A percentile compares a stretch with the other conserved stretches of the same genome.
These are phyloP conservation scores for Puffinus mauretanicus DNA, from an alignment of 2,113 vertebrate genomes.

Conservation along the genomic window DNA sequence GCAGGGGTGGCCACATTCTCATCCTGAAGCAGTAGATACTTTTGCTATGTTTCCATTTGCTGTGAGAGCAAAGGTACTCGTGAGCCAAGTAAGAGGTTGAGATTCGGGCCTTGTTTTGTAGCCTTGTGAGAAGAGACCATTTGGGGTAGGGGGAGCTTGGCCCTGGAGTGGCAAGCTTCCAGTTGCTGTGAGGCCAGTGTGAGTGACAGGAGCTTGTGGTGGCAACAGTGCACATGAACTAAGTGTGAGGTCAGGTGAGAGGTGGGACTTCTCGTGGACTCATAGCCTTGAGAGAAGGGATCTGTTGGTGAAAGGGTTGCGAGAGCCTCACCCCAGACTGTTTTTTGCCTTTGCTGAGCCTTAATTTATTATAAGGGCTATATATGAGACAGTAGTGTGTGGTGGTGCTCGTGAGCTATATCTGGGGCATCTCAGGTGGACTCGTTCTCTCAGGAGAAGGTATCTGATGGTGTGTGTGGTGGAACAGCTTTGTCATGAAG, in stretches of 20 bases:
- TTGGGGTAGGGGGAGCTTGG: not conserved
- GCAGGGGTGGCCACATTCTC: fast-evolving
- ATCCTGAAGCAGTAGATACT: fast-evolving
- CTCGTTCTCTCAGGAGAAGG: not conserved
- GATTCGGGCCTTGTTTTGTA: not conserved
- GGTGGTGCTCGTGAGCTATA: not conserved
- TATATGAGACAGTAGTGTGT: not conserved
- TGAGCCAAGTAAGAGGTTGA: not conserved
- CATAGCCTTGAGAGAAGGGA: not conserved
- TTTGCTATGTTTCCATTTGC: not conserved
- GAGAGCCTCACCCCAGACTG: not conserved
- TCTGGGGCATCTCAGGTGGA: not conserved
- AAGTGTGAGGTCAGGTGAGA: not conserved
- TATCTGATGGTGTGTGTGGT: not conserved
- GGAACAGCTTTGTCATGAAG: not conserved
- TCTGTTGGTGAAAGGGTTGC: not conserved
- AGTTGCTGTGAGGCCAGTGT: not conserved
- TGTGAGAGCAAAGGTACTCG: not conserved
- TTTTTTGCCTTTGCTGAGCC: not conserved
- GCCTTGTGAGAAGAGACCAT: not conserved
- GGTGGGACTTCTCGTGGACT: not conserved
- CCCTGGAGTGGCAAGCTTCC: not conserved
- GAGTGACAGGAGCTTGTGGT: not conserved
- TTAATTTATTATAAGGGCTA: not conserved
- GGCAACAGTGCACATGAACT: fast-evolving